Evolutionary conservation across 2,888 invertebrate species (phyloP).

Genomic region (Phortica magna): DNA sequence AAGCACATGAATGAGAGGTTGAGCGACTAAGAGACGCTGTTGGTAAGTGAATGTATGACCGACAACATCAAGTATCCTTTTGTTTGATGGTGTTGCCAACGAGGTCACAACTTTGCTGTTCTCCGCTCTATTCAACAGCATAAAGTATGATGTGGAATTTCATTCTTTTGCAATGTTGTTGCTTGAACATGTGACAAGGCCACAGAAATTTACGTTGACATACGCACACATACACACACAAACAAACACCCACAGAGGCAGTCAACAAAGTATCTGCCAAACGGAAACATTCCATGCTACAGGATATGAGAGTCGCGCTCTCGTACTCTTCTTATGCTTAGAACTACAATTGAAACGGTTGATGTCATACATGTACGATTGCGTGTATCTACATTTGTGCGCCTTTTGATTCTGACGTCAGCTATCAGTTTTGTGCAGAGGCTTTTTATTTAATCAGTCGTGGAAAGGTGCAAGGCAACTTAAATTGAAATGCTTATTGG

Average conservation of each 20-base stretch:
- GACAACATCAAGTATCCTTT: conserved; percentile 47
- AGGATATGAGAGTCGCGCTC: conserved; percentile 37
- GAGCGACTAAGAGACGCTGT: background rate
- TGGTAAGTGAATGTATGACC: conserved; percentile 44
- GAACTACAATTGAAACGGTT: background rate
- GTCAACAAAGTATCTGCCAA: conserved; percentile 18
- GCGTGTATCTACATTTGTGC: conserved; percentile 46
- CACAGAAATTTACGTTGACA: conserved; percentile 61
- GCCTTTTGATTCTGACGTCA: conserved; percentile 62
- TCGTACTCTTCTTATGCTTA: background rate
- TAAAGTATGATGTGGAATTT: conserved; percentile 60
- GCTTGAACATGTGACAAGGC: conserved; percentile 64
- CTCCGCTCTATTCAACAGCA: conserved; percentile 41
- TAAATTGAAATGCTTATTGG: background rate
- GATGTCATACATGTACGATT: background rate
- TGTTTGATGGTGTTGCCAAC: conserved; percentile 59
- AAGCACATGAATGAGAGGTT: background rate
- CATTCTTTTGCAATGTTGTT: conserved; percentile 35
- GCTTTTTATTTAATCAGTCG: conserved; percentile 4
- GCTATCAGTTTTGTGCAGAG: conserved; percentile 58
- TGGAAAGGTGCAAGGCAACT: background rate
- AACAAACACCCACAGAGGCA: conserved; percentile 1
- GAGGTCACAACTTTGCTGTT: conserved; percentile 23
- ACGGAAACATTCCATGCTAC: conserved; percentile 36
- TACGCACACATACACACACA: conserved; percentile 39